phyloP scores from a whole-genome alignment of 2,797 vertebrate genomes.

The Helarctos malayanus region DNA sequence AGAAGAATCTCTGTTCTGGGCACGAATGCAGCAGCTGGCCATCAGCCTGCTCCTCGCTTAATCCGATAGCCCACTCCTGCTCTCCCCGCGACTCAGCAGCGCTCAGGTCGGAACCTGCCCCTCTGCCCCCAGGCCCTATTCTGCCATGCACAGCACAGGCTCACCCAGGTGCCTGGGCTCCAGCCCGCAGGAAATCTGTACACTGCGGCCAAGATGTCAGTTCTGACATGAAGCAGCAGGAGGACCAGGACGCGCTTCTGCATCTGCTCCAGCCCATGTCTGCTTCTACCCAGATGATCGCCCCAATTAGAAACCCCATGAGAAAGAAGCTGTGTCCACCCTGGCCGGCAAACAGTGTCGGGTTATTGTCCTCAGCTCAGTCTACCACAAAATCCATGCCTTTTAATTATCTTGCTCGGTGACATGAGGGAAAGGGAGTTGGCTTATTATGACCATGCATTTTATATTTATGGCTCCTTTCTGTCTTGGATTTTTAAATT shows the following conservation, averaged over 20 bases:
- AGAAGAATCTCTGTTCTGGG: slow-evolving; percentile 86
- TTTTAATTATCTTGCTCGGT: rapidly evolving
- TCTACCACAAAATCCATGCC: rapidly evolving
- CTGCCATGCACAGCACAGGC: slow-evolving; percentile 41
- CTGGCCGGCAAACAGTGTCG: rapidly evolving
- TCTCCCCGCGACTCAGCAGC: background rate
- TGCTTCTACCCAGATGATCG: rapidly evolving
- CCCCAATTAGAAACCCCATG: rapidly evolving
- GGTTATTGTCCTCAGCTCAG: rapidly evolving
- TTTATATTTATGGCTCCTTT: background rate
- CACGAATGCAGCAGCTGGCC: slow-evolving; percentile 92
- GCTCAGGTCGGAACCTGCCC: slow-evolving; percentile 25
- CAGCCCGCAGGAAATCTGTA: rapidly evolving
- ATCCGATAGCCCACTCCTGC: slow-evolving; percentile 87
- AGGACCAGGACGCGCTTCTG: rapidly evolving
- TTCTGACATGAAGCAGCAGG: background rate
- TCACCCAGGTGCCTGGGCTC: background rate
- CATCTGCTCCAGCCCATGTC: rapidly evolving
- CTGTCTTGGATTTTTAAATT: background rate
- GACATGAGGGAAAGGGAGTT: rapidly evolving
- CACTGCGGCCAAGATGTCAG: rapidly evolving
- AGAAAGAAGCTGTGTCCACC: rapidly evolving
- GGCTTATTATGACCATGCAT: rapidly evolving
- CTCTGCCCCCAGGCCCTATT: background rate
- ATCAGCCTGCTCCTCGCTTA: slow-evolving; percentile 89